Base-by-base conservation (phyloP, 2,888 invertebrate genomes). In the Synanthedon formicaeformis region DNA sequence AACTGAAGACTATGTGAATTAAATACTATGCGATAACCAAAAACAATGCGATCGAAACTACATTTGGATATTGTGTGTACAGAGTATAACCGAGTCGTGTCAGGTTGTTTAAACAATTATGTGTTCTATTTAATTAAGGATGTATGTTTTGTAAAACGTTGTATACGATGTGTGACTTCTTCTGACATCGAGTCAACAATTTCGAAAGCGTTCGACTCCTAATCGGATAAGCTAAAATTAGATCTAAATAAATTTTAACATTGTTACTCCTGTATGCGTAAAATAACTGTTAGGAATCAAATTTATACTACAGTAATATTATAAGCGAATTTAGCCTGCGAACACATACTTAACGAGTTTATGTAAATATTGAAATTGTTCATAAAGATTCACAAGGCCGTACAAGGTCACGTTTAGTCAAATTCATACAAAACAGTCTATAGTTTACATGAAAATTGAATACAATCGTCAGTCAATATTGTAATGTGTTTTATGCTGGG, bases 81-180 rank as follows among this genome's bases (percentile, higher is more conserved):
- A 53, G 55, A 55, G 55, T 55, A 50, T 12, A 41, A 54, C 14
- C 40, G 40, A 40, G 14, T 50, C 23, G 40, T 13, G 45, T 45
- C n/a, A 45, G 49, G 59, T 57, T 55, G 58, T 48, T 45, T 54
- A 54, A 57, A 56, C 58, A 55, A 54, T 34, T 58, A 52, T 55
- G 58, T 58, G 57, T 83, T 81, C 80, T 76, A 71, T 60, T 75
- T 80, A 80, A 73, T 69, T 73, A 74, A 76, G 68, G 71, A 76
- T 77, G 75, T 81, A 75, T 78, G 77, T 82, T 86, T 83, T 83
- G 69, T 83, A 84, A 85, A 83, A 78, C 78, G 75, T 82, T 86
- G 86, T 86, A 87, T 87, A 87, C 86, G 85, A 87, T 83, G 81
- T 81, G 79, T 79, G 81, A 82, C 78, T 83, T 81, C 73, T 77